A percentile compares a stretch with the other conserved stretches of the same genome.
These are phyloP conservation scores for Tenthredo scrophulariae DNA, from an alignment of 2,888 invertebrate genomes.

Conservation along the genomic window DNA sequence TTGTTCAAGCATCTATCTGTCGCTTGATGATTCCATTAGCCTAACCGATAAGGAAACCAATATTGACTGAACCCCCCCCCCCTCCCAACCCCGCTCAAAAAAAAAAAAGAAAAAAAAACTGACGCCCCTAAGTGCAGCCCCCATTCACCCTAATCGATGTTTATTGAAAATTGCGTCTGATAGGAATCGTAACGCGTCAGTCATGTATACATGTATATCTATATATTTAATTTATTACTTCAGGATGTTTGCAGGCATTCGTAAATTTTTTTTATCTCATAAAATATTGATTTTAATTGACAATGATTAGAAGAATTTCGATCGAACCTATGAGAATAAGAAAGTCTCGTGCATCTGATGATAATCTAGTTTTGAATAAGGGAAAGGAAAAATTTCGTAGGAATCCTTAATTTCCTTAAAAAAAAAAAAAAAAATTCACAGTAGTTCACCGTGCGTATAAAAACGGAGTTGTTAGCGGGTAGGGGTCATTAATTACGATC, in stretches of 20 bases:
- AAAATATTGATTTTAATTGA: not conserved
- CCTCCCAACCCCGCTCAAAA: too few species aligned
- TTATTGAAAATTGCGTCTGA: not conserved
- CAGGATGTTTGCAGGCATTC: too few species aligned
- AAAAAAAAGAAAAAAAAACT: not conserved
- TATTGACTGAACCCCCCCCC: not conserved
- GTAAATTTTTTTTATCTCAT: not conserved
- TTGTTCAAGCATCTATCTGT: not conserved
- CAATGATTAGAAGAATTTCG: not conserved
- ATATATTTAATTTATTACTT: too few species aligned
- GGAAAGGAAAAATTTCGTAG: not conserved
- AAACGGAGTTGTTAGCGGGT: not conserved
- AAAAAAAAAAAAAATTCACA: not conserved
- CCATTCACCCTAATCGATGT: not conserved
- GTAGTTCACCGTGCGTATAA: not conserved
- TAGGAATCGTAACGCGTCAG: not conserved
- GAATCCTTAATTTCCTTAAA: not conserved
- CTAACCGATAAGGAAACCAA: conserved; percentile 22
- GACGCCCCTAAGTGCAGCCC: not conserved
- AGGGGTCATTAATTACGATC: not conserved
- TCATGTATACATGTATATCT: too few species aligned
- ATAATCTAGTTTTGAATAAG: not conserved
- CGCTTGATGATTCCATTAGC: conserved; percentile 10
- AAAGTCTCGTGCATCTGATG: not conserved
- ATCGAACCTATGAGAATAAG: not conserved